These are phyloP conservation scores for Nephila pilipes DNA, from an alignment of 1,140 invertebrate genomes.

Conservation along the genomic window DNA sequence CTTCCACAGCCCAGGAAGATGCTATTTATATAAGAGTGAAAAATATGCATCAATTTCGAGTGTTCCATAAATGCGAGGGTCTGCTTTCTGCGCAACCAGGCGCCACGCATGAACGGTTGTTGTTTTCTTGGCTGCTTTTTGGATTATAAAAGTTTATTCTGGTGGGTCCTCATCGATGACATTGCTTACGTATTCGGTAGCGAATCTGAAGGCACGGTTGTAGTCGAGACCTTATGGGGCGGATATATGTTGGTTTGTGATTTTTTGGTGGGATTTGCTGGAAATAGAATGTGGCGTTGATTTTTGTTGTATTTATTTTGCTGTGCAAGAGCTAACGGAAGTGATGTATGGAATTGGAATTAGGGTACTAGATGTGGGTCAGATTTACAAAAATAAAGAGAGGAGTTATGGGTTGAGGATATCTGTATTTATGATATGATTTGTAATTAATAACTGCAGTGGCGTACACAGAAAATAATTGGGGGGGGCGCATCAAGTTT, in stretches of 20 bases:
- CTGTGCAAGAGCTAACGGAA: not conserved
- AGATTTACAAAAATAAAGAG: too few relatives aligned
- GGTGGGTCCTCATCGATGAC: not conserved
- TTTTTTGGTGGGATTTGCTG: not conserved
- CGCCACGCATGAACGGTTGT: not conserved
- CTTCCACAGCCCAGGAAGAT: not conserved
- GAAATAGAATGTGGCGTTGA: not conserved
- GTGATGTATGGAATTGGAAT: not conserved
- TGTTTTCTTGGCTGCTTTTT: not conserved
- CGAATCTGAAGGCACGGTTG: not conserved
- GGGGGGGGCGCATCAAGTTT: too few relatives aligned
- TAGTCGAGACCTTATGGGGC: not conserved
- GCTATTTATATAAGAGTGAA: slow-evolving; percentile 18
- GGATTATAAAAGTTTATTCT: not conserved
- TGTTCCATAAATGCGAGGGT: slow-evolving; percentile 15
- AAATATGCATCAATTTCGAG: slow-evolving; percentile 29
- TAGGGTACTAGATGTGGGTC: too few relatives aligned
- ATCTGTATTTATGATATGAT: too few relatives aligned
- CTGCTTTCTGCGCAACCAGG: not conserved
- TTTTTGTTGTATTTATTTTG: not conserved
- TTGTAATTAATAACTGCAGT: too few relatives aligned
- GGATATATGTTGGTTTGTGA: not conserved
- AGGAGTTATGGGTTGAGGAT: too few relatives aligned
- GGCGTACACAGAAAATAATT: too few relatives aligned
- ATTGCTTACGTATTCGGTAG: not conserved